phyloP scores from a whole-genome alignment of 53 echinoderm and acorn worm species.

The Astropecten irregularis region DNA sequence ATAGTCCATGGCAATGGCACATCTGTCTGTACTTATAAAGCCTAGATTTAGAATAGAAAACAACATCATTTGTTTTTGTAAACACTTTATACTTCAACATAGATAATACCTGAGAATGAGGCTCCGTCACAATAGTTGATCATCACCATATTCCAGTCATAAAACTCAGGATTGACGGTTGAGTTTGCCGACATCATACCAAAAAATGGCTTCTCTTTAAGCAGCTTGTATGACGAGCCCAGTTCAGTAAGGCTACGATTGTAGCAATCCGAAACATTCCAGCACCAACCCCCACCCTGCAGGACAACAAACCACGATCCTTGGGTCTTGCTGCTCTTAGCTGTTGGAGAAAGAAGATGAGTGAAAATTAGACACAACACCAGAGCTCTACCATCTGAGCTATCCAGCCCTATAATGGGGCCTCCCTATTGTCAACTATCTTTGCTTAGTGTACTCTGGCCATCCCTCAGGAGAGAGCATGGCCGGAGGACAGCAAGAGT shows the following conservation, averaged over 20 bases:
- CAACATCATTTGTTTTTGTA: too few species aligned
- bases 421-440: too few species aligned
- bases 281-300: constrained; percentile 82
- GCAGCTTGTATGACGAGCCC: constrained; percentile 61
- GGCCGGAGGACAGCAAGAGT: too few species aligned
- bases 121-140: constrained; percentile 88
- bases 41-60: too few species aligned
- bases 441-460: too few species aligned
- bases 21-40: too few species aligned
- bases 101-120: constrained; percentile 72
- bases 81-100: too few species aligned
- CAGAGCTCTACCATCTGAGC: too few species aligned
- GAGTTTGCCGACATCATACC: constrained; percentile 72
- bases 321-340: neutral
- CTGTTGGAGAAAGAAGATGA: neutral
- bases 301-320: constrained; percentile 68
- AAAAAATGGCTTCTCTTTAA: neutral
- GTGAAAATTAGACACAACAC: neutral
- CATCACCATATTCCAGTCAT: constrained; percentile 79
- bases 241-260: constrained; percentile 57
- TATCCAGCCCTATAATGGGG: too few species aligned
- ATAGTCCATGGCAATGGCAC: too few species aligned
- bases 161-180: constrained; percentile 80
- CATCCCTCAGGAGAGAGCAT: too few species aligned
- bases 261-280: constrained; percentile 73